Evolutionary conservation across 2,113 vertebrate genomes (phyloP).

Genomic region (Glareola pratincola): DNA sequence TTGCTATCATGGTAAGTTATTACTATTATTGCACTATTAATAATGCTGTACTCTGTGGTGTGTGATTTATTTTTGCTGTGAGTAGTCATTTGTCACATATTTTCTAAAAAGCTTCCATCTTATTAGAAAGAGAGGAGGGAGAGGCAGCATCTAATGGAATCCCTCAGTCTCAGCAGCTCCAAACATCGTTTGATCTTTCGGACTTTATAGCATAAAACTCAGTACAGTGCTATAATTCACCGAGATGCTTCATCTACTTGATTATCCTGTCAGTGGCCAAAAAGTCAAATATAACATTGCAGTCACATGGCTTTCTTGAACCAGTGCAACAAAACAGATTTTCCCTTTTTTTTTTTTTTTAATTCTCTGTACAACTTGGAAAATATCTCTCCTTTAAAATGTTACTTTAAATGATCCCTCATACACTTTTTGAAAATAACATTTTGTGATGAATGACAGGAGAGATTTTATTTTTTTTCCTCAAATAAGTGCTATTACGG

Average conservation of each 20-base stretch:
- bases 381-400: background rate
- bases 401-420: background rate
- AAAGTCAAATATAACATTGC: slow-evolving; percentile 11
- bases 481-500: background rate
- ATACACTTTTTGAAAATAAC: background rate
- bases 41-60: slow-evolving; percentile 18
- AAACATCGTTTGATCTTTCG: slow-evolving; percentile 22
- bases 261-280: background rate
- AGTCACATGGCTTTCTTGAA: background rate
- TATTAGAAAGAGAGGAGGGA: slow-evolving; percentile 23
- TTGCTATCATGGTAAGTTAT: slow-evolving; percentile 43
- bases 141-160: slow-evolving; percentile 28
- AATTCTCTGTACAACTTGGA: background rate
- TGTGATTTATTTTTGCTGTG: slow-evolving; percentile 49
- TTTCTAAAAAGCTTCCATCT: slow-evolving; percentile 51
- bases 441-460: background rate
- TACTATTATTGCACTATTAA: slow-evolving; percentile 56
- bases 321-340: background rate
- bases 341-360: background rate
- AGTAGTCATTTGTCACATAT: slow-evolving; percentile 42
- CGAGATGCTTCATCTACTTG: background rate
- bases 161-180: slow-evolving; percentile 27
- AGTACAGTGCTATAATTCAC: slow-evolving; percentile 10
- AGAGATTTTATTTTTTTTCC: background rate
- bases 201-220: slow-evolving; percentile 23